Base-by-base conservation (phyloP, 2,113 vertebrate genomes). In the Pampusana beccarii region DNA sequence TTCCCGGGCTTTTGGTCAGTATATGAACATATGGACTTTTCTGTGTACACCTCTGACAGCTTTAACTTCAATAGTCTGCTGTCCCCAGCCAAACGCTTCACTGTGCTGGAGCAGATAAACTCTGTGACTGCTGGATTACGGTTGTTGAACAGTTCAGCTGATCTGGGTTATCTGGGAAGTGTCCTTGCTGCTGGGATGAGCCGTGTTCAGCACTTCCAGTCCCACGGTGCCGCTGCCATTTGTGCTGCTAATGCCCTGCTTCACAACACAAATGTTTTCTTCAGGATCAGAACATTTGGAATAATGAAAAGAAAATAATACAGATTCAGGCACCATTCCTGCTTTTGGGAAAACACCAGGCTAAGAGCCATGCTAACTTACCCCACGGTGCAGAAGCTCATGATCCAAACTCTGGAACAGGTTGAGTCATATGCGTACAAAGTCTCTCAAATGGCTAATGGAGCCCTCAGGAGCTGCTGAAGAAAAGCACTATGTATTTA, bases 381-480 rank as follows among this genome's bases (percentile, higher is more conserved):
- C 8, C 24, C 38, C 4, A 0, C 36, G 29, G 15, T 48, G 60
- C 46, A 78, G 56, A 48, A 88, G 24, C 16, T 79, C 17, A 4
- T 34, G 44, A 69, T 33, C 78, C 56, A 77, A 74, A n/a, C 23
- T 7, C 10, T 46, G 73, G 57, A 48, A 57, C 18, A 61, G 33
- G 26, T 33, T 46, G 26, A 84, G 23, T 57, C 5, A 5, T 17
- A 2, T 2, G 16, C 70, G 28, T 8, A 11, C 15, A 34, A 51
- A 81, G 26, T 12, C 23, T 20, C 56, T 44, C 46, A 79, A 61
- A 50, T 13, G 46, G 29, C 29, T 80, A 15, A 77, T 29, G 44
- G 23, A 86, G 44, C 54, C 60, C 58, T 57, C 40, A 21, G 66
- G 44, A 89, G 7, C 19, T 97, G 61, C 98, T 98, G 53, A 64